Base-by-base conservation (phyloP, 2,113 vertebrate species). In the Apodemus sylvaticus region DNA sequence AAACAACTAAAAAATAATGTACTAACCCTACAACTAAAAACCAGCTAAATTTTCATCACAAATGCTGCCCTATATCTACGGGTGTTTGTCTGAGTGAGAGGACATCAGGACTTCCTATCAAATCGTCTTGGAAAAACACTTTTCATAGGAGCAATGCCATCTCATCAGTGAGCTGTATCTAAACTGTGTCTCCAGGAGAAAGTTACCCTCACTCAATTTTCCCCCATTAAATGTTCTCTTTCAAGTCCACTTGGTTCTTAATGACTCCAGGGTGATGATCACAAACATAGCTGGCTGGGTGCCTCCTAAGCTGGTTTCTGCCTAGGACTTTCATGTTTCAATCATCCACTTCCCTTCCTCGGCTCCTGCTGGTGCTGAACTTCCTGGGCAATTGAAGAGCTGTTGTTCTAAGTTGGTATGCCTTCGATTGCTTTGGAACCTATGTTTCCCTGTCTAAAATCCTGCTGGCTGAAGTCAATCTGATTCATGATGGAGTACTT, bases 161-260 rank as follows among this genome's bases (percentile, higher is more conserved):
- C 89, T 95, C 36, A 24, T 55, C 66, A 77, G 5, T 55, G 31
- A 83, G 3, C 0, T 91, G 39, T 9, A 10, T 31, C 9, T 77
- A 60, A 93, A 76, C 58, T 39, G 0, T 68, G 8, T 87, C 79
- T 92, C 34, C 26, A 83, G 36, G 39, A 39, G n/a, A 74, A 82
- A 82, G 31, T 81, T 73, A 86, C 36, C 51, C 11, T 91, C 34
- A 81, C 45, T 95, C 68, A 94, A 79, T 74, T 82, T 86, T 62
- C 12, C n/a, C 5, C 5, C 26, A 48, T 90, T 60, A 66, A 78
- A 82, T 48, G 82, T 62, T 7, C 55, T 82, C 73, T 95, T 91
- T 90, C 60, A 95, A 58, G 53, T 71, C 91, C 34, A 34, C 26
- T 83, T 78, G 74, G 90, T 85, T 81, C n/a, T 85, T 90, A n/a